Percentiles rank a stretch among this genome's conserved stretches.
phyloP scores from a whole-genome alignment of 1,140 invertebrate species.

The Gerris buenoi region DNA sequence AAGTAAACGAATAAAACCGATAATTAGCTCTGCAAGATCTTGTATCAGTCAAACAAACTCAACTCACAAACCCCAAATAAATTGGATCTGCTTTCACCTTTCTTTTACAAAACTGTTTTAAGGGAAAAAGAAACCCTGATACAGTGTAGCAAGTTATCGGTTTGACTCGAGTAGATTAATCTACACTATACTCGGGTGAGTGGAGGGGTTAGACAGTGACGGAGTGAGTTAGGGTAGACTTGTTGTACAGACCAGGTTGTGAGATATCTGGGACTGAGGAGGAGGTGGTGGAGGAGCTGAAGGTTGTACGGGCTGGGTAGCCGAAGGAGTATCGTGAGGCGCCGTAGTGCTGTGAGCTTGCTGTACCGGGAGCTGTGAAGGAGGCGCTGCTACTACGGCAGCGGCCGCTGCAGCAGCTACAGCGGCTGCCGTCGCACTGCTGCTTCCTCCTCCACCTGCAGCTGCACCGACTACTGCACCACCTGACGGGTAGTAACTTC shows the following conservation, averaged over 20 bases:
- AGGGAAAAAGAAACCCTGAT: no score
- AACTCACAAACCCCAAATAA: no score
- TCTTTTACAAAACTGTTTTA: no score
- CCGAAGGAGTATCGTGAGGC: conserved; percentile 47
- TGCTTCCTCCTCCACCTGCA: background rate
- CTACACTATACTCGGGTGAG: no score
- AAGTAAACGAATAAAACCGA: no score
- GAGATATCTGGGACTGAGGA: conserved; percentile 25
- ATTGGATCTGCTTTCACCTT: no score
- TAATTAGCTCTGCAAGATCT: no score
- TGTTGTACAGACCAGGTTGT: conserved; percentile 4
- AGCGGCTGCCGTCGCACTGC: conserved; percentile 43
- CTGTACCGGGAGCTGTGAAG: conserved; percentile 47
- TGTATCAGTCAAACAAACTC: no score
- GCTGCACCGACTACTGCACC: background rate
- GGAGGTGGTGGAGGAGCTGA: conserved; percentile 33
- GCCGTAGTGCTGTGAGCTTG: conserved; percentile 60
- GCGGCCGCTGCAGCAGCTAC: conserved; percentile 29
- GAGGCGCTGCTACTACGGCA: conserved; percentile 26
- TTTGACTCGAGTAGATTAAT: no score
- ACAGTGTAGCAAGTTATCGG: no score
- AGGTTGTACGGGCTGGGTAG: conserved; percentile 27
- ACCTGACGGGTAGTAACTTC: background rate
- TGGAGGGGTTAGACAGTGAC: no score
- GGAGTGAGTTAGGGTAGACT: no score